Base-by-base conservation (phyloP, 1,140 invertebrate species). In the Eubasilissa regina region DNA sequence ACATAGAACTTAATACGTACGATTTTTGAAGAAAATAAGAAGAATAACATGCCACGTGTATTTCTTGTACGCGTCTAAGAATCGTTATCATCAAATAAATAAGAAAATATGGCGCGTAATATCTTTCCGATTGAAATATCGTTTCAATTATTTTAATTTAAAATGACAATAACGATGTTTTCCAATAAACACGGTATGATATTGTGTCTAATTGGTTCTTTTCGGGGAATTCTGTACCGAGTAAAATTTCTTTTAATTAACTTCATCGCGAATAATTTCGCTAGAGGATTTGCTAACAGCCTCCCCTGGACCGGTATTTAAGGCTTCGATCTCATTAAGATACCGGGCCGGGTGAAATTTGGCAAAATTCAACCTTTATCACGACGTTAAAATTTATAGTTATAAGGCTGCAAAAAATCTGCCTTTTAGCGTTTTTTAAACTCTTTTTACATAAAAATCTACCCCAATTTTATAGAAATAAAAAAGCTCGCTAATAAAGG, bases 301-400 rank as follows among this genome's bases (percentile, higher is more conserved):
- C 15, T 68, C 64, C 62, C 35, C 44, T 47, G 21, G 25, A 68
- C 15, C 21, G 64, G 64, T 48, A 48, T 68, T 68, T 45, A 68
- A 48, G 17, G 64, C 64, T 68, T 68, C 64, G 64, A 68, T 68
- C 64, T 68, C 64, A 68, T 68, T 68, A 68, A 68, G 64, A 68
- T 68, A 68, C 64, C n/a, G n/a, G 60, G 17, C 35, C n/a, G 64
- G 44, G 64, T n/a, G 64, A 68, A 68, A 68, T 68, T 68, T 48
- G 44, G 64, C 64, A 48, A 68, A 68, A 68, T 68, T 68, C 45
- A 68, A 68, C 64, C 64, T 48, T 68, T 68, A 68, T 68, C 64
- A 44, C 64, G 44, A 19, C 64, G 64, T 68, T 48, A 47, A 68
- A 68, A 68, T 68, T 47, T 47, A 68, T 68, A 48, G 64, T 68